phyloP scores from a whole-genome alignment of 2,797 vertebrate species.

The Phoebastria nigripes region DNA sequence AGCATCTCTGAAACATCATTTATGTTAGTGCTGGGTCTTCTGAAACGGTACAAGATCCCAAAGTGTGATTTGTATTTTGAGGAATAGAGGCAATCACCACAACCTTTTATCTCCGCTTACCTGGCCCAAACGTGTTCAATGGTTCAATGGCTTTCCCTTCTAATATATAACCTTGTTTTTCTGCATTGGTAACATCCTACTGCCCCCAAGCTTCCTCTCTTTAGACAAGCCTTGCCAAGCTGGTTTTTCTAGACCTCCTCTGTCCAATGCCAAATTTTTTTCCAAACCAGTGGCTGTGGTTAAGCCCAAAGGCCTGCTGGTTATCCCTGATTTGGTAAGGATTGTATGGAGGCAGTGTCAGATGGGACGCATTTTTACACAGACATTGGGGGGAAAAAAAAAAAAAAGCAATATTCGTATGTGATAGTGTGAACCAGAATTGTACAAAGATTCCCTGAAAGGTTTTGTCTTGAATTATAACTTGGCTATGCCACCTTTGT shows the following conservation, averaged over 20 bases:
- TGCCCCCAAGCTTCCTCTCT: neutral
- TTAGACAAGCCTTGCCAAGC: neutral
- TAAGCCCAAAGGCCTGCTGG: neutral
- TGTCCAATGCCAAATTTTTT: neutral
- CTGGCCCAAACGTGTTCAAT: neutral
- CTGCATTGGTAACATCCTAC: neutral
- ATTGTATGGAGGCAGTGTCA: neutral
- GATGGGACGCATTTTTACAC: neutral
- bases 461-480: neutral
- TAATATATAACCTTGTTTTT: neutral
- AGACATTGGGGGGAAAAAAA: fast-evolving
- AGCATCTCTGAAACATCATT: neutral
- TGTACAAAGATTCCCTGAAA: neutral
- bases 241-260: neutral
- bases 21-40: neutral
- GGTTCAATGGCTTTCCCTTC: neutral
- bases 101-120: neutral
- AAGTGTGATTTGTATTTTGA: neutral
- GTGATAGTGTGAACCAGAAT: neutral
- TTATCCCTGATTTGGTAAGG: neutral
- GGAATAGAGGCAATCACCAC: neutral
- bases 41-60: neutral
- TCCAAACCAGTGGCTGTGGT: neutral
- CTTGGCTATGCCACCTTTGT: neutral
- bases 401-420: neutral